phyloP scores from a whole-genome alignment of 2,888 invertebrate species.

The Agrochola circellaris region DNA sequence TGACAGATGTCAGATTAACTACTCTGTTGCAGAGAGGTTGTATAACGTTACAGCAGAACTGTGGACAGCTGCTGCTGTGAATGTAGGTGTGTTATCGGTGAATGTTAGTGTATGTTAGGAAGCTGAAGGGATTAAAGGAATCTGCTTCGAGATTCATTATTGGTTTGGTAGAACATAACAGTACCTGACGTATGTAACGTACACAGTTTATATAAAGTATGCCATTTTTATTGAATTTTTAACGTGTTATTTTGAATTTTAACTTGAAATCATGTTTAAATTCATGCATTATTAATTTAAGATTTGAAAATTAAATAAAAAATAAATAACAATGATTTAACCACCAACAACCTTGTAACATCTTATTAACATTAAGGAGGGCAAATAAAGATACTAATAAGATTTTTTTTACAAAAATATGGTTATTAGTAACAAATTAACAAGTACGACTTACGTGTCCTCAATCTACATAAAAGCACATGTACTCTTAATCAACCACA shows the following conservation, averaged over 20 bases:
- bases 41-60: not conserved
- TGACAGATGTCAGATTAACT: not conserved
- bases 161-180: not conserved
- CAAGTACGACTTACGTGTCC: too few relatives aligned
- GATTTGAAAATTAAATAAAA: not conserved
- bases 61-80: not conserved
- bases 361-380: not conserved
- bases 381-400: not conserved
- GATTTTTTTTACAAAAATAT: too few relatives aligned
- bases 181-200: too few relatives aligned
- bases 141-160: not conserved
- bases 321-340: not conserved
- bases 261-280: too few relatives aligned
- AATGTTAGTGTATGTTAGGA: not conserved
- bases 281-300: not conserved
- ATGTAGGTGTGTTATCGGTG: not conserved
- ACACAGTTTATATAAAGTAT: not conserved
- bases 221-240: not conserved
- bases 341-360: not conserved
- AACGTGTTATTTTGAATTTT: not conserved
- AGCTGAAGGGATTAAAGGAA: not conserved
- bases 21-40: not conserved
- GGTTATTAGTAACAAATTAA: not conserved
- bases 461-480: not conserved
- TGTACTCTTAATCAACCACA: not conserved